phyloP scores from a whole-genome alignment of 2,888 invertebrate genomes.

The Hydroisotoma schaefferi region DNA sequence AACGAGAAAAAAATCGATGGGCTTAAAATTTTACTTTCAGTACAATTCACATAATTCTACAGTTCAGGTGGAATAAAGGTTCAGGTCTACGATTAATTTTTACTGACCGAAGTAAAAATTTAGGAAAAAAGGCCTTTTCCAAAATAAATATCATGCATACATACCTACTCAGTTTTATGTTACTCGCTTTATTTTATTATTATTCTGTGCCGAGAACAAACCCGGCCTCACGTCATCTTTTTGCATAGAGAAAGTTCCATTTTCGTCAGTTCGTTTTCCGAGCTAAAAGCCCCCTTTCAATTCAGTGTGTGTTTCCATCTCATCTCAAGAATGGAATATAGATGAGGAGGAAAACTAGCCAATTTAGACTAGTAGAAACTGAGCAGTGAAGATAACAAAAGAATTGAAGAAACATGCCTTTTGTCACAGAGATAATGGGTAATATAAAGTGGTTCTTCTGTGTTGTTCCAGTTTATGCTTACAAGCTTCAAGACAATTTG shows the following conservation, averaged over 20 bases:
- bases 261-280: not conserved
- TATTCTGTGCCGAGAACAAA: not conserved
- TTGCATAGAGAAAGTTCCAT: not conserved
- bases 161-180: too few species aligned
- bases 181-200: not conserved
- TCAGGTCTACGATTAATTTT: too few species aligned
- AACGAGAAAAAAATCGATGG: too few species aligned
- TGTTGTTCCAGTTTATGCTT: slow-evolving; percentile 17
- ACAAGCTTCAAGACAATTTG: too few species aligned
- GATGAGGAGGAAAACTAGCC: slow-evolving; percentile 9
- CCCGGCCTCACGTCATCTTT: not conserved
- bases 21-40: too few species aligned
- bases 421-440: slow-evolving; percentile 11
- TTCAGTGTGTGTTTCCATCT: not conserved
- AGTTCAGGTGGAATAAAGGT: too few species aligned
- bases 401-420: slow-evolving; percentile 13
- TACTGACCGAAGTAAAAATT: too few species aligned
- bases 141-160: too few species aligned
- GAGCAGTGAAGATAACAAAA: slow-evolving; percentile 10
- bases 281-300: not conserved
- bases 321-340: not conserved
- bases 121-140: too few species aligned
- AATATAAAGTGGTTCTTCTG: slow-evolving; percentile 1
- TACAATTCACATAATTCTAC: too few species aligned
- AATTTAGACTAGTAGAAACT: slow-evolving; percentile 5